Evolutionary conservation across 2,113 vertebrate genomes (phyloP).

Genomic region (Misgurnus anguillicaudatus): DNA sequence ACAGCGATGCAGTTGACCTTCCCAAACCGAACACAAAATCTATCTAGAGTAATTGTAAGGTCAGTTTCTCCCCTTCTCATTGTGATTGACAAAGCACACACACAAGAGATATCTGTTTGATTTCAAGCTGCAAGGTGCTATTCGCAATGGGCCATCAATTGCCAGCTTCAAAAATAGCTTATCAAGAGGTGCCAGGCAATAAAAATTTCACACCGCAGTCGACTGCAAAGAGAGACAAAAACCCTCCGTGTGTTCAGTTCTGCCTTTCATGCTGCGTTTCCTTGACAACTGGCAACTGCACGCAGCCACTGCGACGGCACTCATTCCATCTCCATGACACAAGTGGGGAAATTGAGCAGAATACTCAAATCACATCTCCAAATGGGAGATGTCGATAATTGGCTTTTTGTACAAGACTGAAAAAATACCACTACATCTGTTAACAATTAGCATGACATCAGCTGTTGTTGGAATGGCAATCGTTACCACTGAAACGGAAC

Average conservation of each 20-base stretch:
- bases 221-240: conserved; percentile 26
- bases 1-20: conserved; percentile 1
- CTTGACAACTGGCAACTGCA: conserved; percentile 54
- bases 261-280: conserved; percentile 53
- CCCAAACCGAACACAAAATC: not conserved
- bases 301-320: conserved; percentile 33
- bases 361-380: conserved; percentile 18
- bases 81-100: conserved; percentile 16
- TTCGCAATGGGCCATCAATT: conserved; percentile 20
- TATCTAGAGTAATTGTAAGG: conserved; percentile 12
- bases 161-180: conserved; percentile 44
- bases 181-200: conserved; percentile 47
- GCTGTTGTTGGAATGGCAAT: conserved; percentile 38
- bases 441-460: conserved; percentile 59
- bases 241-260: conserved; percentile 44
- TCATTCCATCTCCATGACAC: conserved; percentile 51
- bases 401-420: conserved; percentile 30
- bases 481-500: conserved; percentile 47
- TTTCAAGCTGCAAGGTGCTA: conserved; percentile 26
- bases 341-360: conserved; percentile 46
- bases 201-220: conserved; percentile 35
- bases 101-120: conserved; percentile 32
- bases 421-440: conserved; percentile 51
- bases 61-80: not conserved
- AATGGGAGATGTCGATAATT: conserved; percentile 45